Percentiles rank a stretch among this genome's conserved stretches.
Conservation (phyloP, 2,797 vertebrate species). For the Gymnodraco acuticeps region DNA sequence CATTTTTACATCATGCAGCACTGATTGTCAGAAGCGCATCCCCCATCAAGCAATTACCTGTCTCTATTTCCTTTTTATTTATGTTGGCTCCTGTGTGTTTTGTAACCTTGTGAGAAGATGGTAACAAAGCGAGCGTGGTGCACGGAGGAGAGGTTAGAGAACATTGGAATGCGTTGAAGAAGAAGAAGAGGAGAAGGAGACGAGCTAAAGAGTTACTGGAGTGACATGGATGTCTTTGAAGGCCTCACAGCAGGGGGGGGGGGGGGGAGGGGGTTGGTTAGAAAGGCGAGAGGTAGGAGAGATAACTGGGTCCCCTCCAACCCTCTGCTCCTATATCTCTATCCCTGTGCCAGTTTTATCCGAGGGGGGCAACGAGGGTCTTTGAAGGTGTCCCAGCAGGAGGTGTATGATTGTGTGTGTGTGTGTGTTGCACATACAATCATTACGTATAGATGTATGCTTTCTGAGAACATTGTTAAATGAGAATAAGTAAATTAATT, state of each 20-base stretch:
- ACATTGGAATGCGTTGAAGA: conserved; percentile 44
- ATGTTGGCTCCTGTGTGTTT: conserved; percentile 41
- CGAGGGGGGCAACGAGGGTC: conserved; percentile 59
- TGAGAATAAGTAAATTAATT: conserved; percentile 43
- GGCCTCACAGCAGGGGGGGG: conserved; percentile 51
- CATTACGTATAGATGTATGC: conserved; percentile 18
- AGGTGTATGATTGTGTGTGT: conserved; percentile 54
- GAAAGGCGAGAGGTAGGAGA: conserved; percentile 59
- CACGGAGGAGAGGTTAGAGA: conserved; percentile 49
- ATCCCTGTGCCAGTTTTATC: conserved; percentile 56
- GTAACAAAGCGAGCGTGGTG: conserved; percentile 46
- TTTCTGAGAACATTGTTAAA: conserved; percentile 29
- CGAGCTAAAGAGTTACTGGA: conserved; percentile 48
- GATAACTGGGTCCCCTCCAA: conserved; percentile 67
- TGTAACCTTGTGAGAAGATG: conserved; percentile 47
- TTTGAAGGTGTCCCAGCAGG: conserved; percentile 78
- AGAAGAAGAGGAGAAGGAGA: conserved; percentile 27
- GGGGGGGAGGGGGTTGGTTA: conserved; percentile 40
- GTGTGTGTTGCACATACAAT: conserved; percentile 18
- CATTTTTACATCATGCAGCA: conserved; percentile 66
- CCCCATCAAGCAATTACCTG: conserved; percentile 55
- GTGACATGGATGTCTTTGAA: conserved; percentile 76
- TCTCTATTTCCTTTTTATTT: conserved; percentile 42
- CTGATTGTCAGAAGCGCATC: conserved; percentile 61
- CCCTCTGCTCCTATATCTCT: conserved; percentile 43